phyloP scores from a whole-genome alignment of 2,113 vertebrate genomes.

The Aplodontia rufa region DNA sequence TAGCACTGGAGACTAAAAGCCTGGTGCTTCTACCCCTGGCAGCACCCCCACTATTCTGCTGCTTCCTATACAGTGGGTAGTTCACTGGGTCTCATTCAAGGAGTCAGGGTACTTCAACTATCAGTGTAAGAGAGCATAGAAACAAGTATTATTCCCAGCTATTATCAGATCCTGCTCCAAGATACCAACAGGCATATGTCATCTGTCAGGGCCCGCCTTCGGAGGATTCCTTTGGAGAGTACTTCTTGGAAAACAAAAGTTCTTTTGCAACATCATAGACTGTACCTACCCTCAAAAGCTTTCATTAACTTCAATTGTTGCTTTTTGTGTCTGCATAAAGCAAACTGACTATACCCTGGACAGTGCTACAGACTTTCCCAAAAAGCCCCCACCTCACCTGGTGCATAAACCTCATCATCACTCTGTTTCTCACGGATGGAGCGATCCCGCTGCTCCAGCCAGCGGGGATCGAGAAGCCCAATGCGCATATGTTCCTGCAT shows the following conservation, averaged over 20 bases:
- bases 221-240: neutral
- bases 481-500: constrained; percentile 99
- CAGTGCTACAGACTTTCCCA: neutral
- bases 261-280: neutral
- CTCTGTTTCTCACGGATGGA: constrained; percentile 97
- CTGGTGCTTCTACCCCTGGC: too few species aligned
- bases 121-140: neutral
- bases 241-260: neutral
- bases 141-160: neutral
- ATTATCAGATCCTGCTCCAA: neutral
- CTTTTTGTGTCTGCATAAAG: constrained; percentile 19
- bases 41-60: neutral
- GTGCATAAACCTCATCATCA: constrained; percentile 97
- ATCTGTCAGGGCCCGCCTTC: neutral
- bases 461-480: constrained; percentile 96
- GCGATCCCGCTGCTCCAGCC: constrained; percentile 97
- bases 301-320: neutral
- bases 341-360: neutral
- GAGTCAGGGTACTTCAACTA: neutral
- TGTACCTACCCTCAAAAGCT: neutral
- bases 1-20: neutral
- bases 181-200: neutral
- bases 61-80: neutral
- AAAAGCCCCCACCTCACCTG: constrained; percentile 80
- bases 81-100: neutral